Base-by-base conservation (phyloP, 30 jellyfish, hydroid and myxozoan species). In the Sanderia malayensis region DNA sequence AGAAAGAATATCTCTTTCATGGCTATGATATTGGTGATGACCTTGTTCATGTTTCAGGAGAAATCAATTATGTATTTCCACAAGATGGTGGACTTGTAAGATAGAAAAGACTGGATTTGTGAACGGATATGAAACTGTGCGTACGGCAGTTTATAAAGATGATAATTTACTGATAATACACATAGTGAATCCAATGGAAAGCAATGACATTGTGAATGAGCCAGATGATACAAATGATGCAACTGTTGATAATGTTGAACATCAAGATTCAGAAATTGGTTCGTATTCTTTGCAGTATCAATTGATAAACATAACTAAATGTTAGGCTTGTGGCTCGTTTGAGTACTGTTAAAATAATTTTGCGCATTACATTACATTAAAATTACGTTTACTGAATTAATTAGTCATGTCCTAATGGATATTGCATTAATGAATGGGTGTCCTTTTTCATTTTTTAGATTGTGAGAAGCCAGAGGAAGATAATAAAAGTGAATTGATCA, bases 11-110 rank as follows among this genome's bases (percentile, higher is more conserved):
- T 44, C 76, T 67, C 4, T 90, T 82, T 61, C 78, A 44, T 71
- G 98, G 98, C 1, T 90, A 90, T 30, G 87, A 83, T 65, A 71
- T 90, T 19, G 98, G 98, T 4, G 98, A 90, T 52, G 84, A 67
- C 19, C 67, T 90, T 71, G 66, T 82, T 21, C 94, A 74, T 61
- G 68, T 77, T 29, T 55, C 86, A 0, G 90, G 87, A 22, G 81
- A 57, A 44, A 66, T 65, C 26, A 53, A 88, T 0, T 82, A 82
- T 64, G 67, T 77, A 13, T 82, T 80, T 30, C 95, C 98, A 0
- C 70, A 61, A 13, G 80, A 73, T 41, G 88, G 91, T 1, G 57
- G 79, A 22, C 46, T 74, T 31, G 74, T 90, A 26, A 90, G 32
- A 45, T 90, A 11, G 94, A 82, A 26, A 81, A 60, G 44, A 31